Conservation (phyloP, 64 coral and sea anemone genomes). For the Pocillopora verrucosa region DNA sequence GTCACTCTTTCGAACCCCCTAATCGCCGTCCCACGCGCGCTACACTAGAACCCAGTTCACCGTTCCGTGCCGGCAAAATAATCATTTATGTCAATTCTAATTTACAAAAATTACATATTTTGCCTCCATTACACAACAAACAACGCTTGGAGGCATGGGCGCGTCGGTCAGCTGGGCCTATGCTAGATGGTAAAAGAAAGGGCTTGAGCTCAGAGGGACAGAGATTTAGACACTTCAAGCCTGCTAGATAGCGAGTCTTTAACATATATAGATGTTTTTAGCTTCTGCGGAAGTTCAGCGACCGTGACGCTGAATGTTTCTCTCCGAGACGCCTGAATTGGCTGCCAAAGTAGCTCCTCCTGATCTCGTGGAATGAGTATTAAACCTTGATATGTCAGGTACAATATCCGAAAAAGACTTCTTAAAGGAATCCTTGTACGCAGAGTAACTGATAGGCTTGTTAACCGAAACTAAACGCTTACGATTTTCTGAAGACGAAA, state of each 20-base stretch:
- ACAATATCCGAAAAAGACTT: constrained; percentile 40
- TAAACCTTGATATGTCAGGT: constrained; percentile 31
- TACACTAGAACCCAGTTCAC: no score
- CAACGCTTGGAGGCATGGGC: no score
- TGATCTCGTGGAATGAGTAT: constrained; percentile 33
- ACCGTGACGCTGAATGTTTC: constrained; percentile 33
- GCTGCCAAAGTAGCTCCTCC: constrained; percentile 30
- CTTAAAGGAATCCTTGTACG: constrained; percentile 43
- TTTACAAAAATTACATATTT: no score
- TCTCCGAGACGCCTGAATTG: constrained; percentile 22
- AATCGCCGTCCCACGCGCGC: no score
- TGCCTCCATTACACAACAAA: no score
- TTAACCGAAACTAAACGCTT: constrained; percentile 21
- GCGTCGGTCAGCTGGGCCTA: not conserved
- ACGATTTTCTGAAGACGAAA: not conserved
- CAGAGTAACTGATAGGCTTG: constrained; percentile 29
- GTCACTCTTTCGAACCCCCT: no score
- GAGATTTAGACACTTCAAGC: constrained; percentile 28
- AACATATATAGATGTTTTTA: not conserved
- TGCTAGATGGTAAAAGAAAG: not conserved
- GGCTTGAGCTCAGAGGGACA: not conserved
- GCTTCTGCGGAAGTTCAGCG: constrained; percentile 41
- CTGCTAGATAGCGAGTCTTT: constrained; percentile 28
- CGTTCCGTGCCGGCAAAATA: no score
- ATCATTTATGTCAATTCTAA: no score